Evolutionary conservation across 2,797 vertebrate genomes (phyloP).

Genomic region (Sternarchorhynchus goeldii): DNA sequence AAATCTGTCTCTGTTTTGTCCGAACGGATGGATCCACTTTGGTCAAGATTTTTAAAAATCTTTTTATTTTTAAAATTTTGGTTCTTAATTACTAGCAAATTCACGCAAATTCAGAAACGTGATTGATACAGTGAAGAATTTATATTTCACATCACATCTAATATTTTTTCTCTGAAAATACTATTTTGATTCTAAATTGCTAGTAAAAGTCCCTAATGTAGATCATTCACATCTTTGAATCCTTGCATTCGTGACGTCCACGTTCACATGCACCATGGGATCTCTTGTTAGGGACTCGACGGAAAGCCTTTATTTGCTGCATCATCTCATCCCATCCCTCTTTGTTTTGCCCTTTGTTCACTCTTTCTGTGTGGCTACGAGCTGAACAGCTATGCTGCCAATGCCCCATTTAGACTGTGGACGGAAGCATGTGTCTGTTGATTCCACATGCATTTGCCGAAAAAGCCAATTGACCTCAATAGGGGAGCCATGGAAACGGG

Average conservation of each 20-base stretch:
- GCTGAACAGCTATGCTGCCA: conserved; percentile 50
- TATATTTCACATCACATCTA: too few species aligned
- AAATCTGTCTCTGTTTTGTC: not conserved
- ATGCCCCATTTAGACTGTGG: conserved; percentile 56
- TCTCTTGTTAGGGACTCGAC: not conserved
- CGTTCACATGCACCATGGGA: not conserved
- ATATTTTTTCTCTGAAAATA: too few species aligned
- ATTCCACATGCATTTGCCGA: conserved; percentile 62
- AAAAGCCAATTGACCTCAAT: conserved; percentile 70
- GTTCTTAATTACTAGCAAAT: too few species aligned
- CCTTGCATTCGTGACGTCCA: not conserved
- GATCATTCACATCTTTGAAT: not conserved
- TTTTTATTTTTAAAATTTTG: too few species aligned
- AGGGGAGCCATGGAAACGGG: conserved; percentile 68
- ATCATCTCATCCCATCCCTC: conserved; percentile 35
- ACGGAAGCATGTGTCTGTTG: conserved; percentile 64
- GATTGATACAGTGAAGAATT: too few species aligned
- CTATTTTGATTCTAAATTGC: too few species aligned
- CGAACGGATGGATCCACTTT: too few species aligned
- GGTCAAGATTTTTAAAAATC: too few species aligned
- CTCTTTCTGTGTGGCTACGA: conserved; percentile 31
- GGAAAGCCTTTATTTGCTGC: conserved; percentile 32
- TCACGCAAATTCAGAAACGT: too few species aligned
- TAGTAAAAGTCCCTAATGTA: too few species aligned
- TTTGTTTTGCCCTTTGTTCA: conserved; percentile 22